Percentiles rank a stretch among this genome's conserved stretches.
phyloP scores from a whole-genome alignment of 2,888 invertebrate species.

The Ophraella communa region DNA sequence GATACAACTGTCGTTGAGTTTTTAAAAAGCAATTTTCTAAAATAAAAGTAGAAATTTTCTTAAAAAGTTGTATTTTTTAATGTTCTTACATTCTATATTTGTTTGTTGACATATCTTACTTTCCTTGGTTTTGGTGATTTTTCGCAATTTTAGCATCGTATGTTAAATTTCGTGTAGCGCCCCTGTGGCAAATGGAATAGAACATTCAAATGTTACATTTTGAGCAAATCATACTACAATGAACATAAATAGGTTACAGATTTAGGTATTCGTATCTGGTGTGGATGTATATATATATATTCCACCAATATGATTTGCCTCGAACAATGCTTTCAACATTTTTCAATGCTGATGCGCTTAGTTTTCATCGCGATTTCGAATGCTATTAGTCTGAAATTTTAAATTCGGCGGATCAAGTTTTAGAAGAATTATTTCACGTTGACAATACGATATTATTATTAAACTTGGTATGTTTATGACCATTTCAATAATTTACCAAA shows the following conservation, averaged over 20 bases:
- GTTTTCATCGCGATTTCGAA: no score
- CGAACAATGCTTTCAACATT: conserved; percentile 42
- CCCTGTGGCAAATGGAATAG: conserved; percentile 8
- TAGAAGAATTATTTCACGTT: conserved; percentile 2
- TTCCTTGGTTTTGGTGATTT: no score
- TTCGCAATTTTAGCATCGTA: neutral
- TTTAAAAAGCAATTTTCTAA: no score
- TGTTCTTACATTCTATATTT: no score
- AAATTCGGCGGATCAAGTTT: conserved; percentile 1
- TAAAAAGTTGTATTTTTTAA: no score
- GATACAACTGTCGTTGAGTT: no score
- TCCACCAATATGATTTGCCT: conserved; percentile 37
- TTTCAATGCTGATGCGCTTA: conserved; percentile 23
- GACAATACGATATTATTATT: neutral
- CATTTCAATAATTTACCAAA: neutral
- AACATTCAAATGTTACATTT: conserved; percentile 15
- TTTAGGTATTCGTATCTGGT: conserved; percentile 29
- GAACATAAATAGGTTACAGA: conserved; percentile 37
- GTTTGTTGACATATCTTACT: no score
- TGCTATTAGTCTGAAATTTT: no score
- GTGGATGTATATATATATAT: conserved; percentile 38
- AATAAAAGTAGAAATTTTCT: no score
- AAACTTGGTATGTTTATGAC: neutral
- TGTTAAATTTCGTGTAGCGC: conserved; percentile 6
- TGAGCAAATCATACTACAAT: conserved; percentile 34